Evolutionary conservation across 2,797 vertebrate genomes (phyloP).

Genomic region (Allobates femoralis): DNA sequence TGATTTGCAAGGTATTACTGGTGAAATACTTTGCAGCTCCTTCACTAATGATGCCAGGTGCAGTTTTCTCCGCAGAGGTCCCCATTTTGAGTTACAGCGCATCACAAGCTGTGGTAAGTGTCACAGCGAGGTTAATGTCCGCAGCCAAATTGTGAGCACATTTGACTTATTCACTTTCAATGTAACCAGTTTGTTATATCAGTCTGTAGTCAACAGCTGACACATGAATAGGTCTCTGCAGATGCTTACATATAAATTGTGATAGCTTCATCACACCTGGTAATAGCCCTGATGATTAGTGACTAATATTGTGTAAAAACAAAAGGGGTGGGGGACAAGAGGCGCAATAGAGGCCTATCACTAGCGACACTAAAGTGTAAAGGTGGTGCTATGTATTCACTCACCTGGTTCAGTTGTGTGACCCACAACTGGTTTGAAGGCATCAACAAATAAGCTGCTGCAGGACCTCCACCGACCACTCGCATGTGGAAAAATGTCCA

Average conservation of each 20-base stretch:
- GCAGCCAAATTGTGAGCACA: neutral
- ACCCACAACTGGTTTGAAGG: too few species aligned
- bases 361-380: too few species aligned
- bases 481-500: too few species aligned
- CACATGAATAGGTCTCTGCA: neutral
- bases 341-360: too few species aligned
- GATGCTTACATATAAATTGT: neutral
- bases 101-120: constrained; percentile 2
- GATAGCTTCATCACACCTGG: neutral
- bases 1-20: constrained; percentile 63
- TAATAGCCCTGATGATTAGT: neutral
- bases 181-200: neutral
- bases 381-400: too few species aligned
- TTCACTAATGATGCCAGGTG: constrained; percentile 62
- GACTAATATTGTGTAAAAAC: too few species aligned
- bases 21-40: constrained; percentile 54
- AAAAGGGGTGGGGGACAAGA: too few species aligned
- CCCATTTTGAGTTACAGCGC: constrained; percentile 19
- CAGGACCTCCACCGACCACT: too few species aligned
- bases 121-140: constrained; percentile 8
- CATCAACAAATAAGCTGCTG: too few species aligned
- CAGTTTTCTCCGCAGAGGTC: constrained; percentile 16
- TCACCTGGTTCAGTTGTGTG: too few species aligned
- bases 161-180: constrained; percentile 2
- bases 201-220: neutral